Evolutionary conservation across 2,888 invertebrate genomes (phyloP), one percentile per base, ranked within the genome.

Genomic region (Drosophila testacea): DNA sequence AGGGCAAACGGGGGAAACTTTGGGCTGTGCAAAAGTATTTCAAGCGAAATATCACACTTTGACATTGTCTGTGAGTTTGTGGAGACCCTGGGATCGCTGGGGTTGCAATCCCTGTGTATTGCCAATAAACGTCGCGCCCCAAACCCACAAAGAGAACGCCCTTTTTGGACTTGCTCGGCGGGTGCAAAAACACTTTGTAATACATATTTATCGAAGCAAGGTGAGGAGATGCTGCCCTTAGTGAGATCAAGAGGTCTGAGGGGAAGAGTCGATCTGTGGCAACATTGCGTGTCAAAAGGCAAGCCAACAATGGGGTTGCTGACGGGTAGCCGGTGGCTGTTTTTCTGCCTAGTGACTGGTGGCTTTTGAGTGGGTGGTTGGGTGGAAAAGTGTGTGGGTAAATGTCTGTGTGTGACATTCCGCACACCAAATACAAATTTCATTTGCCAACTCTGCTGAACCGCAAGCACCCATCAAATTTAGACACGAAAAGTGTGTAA

Each of bases 331-430:
- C 56, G 41, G 34, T 56, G 64, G 32, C 61, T 57, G 65, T 54
- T 62, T 54, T 30, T 42, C 46, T 55, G 46, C 41, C 50, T 46
- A 63, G n/a, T 68, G 64, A 46, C 64, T 74, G 60, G 51, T 62
- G 65, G 46, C 32, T 22, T 10, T 55, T 54, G 32, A 48, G 39
- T 52, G 70, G 52, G 48, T 52, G 62, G 59, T n/a, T 41, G 46
- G 41, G 28, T 4, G 48, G 68, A 69, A 11, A 11, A 1, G 51
- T 10, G 66, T 9, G 30, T 50, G 61, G 56, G 11, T 66, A 69
- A 50, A 90, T 90, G 90, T 92, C 92, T 92, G 92, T 88, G 90
- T 90, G 89, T 92, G 92, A 92, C 92, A 92, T 89, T 85, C 88
- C 90, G 89, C 90, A 91, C 91, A 91, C 91, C 91, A 89, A 90